A percentile compares a stretch with the other conserved stretches of the same genome.
These are phyloP conservation scores for Julus scandinavius DNA, from an alignment of 2,888 invertebrate genomes.

Conservation along the genomic window DNA sequence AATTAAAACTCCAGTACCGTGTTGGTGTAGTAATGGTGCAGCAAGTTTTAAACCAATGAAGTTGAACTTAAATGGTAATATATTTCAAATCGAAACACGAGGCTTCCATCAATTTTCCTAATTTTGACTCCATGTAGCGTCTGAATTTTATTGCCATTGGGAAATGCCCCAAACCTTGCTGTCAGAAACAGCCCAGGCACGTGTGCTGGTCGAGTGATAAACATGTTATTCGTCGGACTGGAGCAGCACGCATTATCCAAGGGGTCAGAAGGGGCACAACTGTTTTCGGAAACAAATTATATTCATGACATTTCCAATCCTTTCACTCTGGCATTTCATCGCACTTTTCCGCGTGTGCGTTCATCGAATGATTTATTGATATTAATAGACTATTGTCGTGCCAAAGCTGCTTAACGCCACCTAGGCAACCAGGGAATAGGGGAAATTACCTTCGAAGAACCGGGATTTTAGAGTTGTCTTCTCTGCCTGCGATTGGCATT, in stretches of 20 bases:
- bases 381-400: slow-evolving; percentile 9
- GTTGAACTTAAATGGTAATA: too few relatives aligned
- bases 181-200: too few relatives aligned
- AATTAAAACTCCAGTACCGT: too few relatives aligned
- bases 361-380: slow-evolving; percentile 13
- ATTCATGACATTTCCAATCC: slow-evolving; percentile 8
- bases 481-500: not conserved
- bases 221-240: not conserved
- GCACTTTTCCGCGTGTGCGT: not conserved
- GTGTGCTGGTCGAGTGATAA: not conserved
- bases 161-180: too few relatives aligned
- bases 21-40: too few relatives aligned
- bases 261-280: not conserved
- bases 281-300: slow-evolving; percentile 25
- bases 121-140: too few relatives aligned
- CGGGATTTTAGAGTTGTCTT: not conserved
- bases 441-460: not conserved
- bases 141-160: too few relatives aligned
- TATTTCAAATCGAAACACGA: too few relatives aligned
- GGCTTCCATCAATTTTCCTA: too few relatives aligned
- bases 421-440: slow-evolving; percentile 2
- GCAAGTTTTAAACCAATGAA: too few relatives aligned
- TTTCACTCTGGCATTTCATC: not conserved
- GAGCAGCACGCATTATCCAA: not conserved
- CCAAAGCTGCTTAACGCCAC: slow-evolving; percentile 15